Base-by-base conservation (phyloP, 2,888 invertebrate genomes). In the Dendrolimus pini region DNA sequence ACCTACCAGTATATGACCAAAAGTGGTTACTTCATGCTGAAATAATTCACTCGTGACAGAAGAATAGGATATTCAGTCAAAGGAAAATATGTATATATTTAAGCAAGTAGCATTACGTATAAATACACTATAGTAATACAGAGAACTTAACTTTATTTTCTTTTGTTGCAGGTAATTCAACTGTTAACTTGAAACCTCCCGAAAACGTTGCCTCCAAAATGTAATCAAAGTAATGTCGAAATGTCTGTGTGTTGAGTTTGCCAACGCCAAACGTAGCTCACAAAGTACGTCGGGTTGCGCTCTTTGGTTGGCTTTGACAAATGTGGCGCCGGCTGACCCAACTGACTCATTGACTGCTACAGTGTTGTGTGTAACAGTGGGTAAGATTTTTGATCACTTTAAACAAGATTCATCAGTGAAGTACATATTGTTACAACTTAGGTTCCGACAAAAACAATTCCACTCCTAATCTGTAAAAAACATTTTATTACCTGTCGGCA, bases 281-380 rank as follows among this genome's bases (percentile, higher is more conserved):
- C 47, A 9, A 47, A 7, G 47, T 47, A 47, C 47, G 47, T 63
- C 63, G 54, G 59, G 53, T 58, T 54, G 53, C 56, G 52, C 61
- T 67, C 66, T 68, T 61, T 60, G 67, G 60, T 60, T 66, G 62
- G 60, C 56, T 62, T 68, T 77, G 77, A 79, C 70, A 67, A 76
- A 80, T 80, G 74, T 74, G 79, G 77, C 80, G 80, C 75, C 80
- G 55, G 55, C 13, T 41, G 47, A 54, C 52, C 30, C 18, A 47
- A 56, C 53, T 59, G 54, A 59, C 52, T 59, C 54, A 55, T 56
- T 54, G 47, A 47, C 47, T 47, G 47, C 12, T 12, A 47, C 47
- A 47, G 47, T 47, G 47, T 47, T 47, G 30, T 47, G 47, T 47
- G 7, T 12, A 47, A 47, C 9, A 47, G 47, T 47, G 47, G 47